phyloP scores from a whole-genome alignment of 2,113 vertebrate species.

The Oncorhynchus gorbuscha region DNA sequence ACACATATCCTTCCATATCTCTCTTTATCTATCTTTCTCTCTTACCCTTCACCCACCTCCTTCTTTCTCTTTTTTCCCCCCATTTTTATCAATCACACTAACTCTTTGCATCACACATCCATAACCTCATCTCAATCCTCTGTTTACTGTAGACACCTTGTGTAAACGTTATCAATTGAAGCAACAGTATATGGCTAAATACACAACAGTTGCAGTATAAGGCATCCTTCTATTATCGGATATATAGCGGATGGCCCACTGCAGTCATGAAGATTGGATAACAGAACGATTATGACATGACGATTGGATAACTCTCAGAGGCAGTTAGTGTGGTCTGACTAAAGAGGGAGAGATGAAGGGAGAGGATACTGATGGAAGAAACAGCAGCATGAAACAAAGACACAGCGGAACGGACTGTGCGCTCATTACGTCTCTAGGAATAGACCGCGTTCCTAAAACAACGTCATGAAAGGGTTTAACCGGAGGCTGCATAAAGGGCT shows the following conservation, averaged over 20 bases:
- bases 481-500: not conserved
- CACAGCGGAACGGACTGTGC: not conserved
- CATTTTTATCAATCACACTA: not conserved
- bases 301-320: not conserved
- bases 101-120: too few species aligned
- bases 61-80: not conserved
- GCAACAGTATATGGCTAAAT: too few species aligned
- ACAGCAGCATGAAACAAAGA: not conserved
- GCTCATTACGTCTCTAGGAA: conserved; percentile 1
- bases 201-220: too few species aligned
- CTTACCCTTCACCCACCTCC: not conserved
- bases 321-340: not conserved
- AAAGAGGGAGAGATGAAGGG: not conserved
- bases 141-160: too few species aligned
- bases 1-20: not conserved
- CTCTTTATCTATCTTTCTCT: not conserved
- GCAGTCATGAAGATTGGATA: too few species aligned
- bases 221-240: too few species aligned
- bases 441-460: not conserved
- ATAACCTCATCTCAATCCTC: too few species aligned
- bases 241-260: too few species aligned
- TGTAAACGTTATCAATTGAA: too few species aligned
- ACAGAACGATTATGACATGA: not conserved
- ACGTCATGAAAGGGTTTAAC: not conserved
- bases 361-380: conserved; percentile 5